phyloP scores from a whole-genome alignment of 2,888 invertebrate genomes.

The Bombylius discolor region DNA sequence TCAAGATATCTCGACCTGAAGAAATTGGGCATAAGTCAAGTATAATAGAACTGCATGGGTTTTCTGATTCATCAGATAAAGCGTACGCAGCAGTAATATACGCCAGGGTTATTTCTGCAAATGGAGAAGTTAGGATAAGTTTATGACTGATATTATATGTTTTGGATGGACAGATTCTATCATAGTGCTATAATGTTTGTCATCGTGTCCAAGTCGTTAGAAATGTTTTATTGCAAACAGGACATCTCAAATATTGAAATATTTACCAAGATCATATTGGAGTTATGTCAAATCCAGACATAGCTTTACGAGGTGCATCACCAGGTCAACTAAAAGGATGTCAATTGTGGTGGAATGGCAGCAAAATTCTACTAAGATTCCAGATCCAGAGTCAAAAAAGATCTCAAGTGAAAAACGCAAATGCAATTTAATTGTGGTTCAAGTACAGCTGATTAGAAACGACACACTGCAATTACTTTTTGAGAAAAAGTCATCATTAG shows the following conservation, averaged over 20 bases:
- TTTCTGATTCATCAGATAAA: not conserved
- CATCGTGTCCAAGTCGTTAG: not conserved
- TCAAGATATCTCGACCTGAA: no score
- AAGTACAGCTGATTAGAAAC: not conserved
- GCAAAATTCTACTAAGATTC: not conserved
- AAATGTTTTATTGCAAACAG: not conserved
- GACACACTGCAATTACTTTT: not conserved
- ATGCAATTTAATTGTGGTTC: not conserved
- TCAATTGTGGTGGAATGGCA: not conserved
- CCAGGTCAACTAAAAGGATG: not conserved
- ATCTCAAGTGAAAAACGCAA: not conserved
- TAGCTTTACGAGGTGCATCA: not conserved
- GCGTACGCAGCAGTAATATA: conserved; percentile 3
- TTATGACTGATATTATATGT: not conserved
- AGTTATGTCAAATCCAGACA: not conserved
- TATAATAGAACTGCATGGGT: not conserved
- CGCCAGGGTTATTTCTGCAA: not conserved
- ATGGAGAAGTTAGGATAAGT: not conserved
- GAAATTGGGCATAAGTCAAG: no score
- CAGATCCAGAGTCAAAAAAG: not conserved
- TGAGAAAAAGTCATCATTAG: not conserved
- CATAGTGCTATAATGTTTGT: not conserved
- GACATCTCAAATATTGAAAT: not conserved
- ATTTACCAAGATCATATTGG: not conserved
- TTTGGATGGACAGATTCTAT: conserved; percentile 2